Conservation (phyloP, 2,888 invertebrate genomes). For the Deilephila elpenor region DNA sequence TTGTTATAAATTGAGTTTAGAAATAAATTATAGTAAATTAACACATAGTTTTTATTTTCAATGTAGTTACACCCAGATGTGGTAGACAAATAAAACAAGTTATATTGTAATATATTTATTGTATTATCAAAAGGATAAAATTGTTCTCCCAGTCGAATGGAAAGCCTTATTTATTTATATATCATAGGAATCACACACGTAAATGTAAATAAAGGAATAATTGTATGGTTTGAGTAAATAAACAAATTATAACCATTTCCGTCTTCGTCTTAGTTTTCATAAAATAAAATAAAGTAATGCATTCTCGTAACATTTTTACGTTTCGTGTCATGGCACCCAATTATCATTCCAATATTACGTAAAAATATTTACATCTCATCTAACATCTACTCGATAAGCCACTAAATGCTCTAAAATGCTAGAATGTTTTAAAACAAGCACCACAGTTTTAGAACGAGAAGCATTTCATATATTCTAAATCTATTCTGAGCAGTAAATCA, state of each 20-base stretch:
- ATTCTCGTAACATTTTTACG: slow-evolving; percentile 37
- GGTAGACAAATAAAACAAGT: neutral
- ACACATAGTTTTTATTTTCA: slow-evolving; percentile 32
- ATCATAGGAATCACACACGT: slow-evolving; percentile 26
- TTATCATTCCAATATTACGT: slow-evolving; percentile 47
- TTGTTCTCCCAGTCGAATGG: slow-evolving; percentile 23
- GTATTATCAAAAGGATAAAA: slow-evolving; percentile 45
- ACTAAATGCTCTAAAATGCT: slow-evolving; percentile 83
- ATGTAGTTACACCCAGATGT: neutral
- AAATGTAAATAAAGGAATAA: slow-evolving; percentile 26
- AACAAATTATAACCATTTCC: slow-evolving; percentile 33
- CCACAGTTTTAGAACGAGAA: slow-evolving; percentile 53
- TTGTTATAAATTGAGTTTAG: slow-evolving; percentile 40
- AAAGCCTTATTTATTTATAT: slow-evolving; percentile 23
- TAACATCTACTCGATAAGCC: slow-evolving; percentile 53
- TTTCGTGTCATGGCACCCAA: slow-evolving; percentile 66
- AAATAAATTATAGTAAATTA: slow-evolving; percentile 49
- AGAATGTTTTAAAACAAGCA: slow-evolving; percentile 67
- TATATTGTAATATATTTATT: slow-evolving; percentile 40
- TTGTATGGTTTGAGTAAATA: slow-evolving; percentile 31
- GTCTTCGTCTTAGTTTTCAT: slow-evolving; percentile 5
- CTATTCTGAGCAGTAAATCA: slow-evolving; percentile 13
- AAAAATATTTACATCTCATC: slow-evolving; percentile 61
- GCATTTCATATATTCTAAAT: slow-evolving; percentile 22
- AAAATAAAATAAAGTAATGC: slow-evolving; percentile 19